phyloP scores from a whole-genome alignment of 2,888 invertebrate genomes.

The Acanthoscelides obtectus region DNA sequence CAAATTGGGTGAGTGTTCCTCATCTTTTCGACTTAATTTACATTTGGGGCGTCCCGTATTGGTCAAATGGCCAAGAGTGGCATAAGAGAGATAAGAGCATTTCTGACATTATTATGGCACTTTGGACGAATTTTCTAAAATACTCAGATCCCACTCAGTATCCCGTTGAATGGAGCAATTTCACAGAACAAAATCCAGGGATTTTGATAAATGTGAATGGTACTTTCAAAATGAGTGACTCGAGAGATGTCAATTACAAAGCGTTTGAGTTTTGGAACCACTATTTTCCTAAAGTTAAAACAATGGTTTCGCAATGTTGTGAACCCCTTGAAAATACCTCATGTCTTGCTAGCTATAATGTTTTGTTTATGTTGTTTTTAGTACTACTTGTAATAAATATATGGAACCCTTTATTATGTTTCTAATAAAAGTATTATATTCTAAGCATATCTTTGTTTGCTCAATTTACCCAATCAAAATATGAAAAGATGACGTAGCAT shows the following conservation, averaged over 20 bases:
- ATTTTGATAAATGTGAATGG: constrained; percentile 66
- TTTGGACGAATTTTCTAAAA: constrained; percentile 77
- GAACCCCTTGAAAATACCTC: constrained; percentile 48
- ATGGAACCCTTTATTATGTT: neutral
- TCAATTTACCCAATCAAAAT: no score
- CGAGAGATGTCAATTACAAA: constrained; percentile 65
- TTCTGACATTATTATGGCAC: constrained; percentile 73
- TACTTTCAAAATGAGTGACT: constrained; percentile 71
- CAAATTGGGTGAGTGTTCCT: constrained; percentile 75
- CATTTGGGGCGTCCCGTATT: constrained; percentile 76
- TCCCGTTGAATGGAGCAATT: constrained; percentile 68
- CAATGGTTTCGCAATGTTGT: constrained; percentile 71
- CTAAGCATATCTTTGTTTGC: neutral
- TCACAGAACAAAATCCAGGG: constrained; percentile 61
- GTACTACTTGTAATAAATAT: neutral
- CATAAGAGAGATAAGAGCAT: constrained; percentile 72
- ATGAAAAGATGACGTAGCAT: no score
- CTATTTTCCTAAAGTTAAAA: constrained; percentile 72
- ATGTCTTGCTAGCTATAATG: constrained; percentile 6
- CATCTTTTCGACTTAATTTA: constrained; percentile 79
- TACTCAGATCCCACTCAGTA: constrained; percentile 67
- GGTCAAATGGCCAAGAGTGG: constrained; percentile 65
- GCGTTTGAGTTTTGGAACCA: constrained; percentile 81
- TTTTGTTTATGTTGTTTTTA: neutral
- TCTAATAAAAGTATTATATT: neutral